Conservation (phyloP, 2,113 vertebrate genomes). For the Fukomys damarensis region DNA sequence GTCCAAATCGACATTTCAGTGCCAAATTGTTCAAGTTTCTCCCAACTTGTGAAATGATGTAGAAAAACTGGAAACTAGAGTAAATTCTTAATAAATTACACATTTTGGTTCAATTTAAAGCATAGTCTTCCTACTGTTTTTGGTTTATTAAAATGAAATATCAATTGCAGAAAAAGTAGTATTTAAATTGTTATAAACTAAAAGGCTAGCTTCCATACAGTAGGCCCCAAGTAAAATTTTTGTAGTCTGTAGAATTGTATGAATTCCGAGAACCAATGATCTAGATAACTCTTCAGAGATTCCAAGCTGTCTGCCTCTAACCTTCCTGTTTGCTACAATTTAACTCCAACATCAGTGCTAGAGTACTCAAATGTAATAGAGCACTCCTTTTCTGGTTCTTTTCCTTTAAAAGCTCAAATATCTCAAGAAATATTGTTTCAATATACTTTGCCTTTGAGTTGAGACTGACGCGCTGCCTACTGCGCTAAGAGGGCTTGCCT, state of each 20-base stretch:
- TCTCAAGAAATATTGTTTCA: constrained; percentile 35
- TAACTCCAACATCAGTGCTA: constrained; percentile 13
- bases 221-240: constrained; percentile 2
- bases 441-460: constrained; percentile 5
- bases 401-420: constrained; percentile 4
- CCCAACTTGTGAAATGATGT: neutral
- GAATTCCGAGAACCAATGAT: neutral
- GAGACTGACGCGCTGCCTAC: too few relatives aligned
- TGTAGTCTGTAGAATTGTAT: neutral
- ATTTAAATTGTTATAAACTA: neutral
- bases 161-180: neutral
- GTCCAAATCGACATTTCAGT: neutral
- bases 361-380: neutral
- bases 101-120: neutral
- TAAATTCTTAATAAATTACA: neutral
- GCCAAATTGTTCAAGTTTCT: neutral
- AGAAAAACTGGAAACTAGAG: neutral
- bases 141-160: neutral
- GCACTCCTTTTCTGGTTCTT: constrained; percentile 30
- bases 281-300: constrained; percentile 13
- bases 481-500: too few relatives aligned
- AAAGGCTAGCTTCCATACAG: neutral
- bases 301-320: neutral
- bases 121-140: neutral
- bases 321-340: neutral